Conservation (phyloP, 2,113 vertebrate species). For the Zingel zingel region DNA sequence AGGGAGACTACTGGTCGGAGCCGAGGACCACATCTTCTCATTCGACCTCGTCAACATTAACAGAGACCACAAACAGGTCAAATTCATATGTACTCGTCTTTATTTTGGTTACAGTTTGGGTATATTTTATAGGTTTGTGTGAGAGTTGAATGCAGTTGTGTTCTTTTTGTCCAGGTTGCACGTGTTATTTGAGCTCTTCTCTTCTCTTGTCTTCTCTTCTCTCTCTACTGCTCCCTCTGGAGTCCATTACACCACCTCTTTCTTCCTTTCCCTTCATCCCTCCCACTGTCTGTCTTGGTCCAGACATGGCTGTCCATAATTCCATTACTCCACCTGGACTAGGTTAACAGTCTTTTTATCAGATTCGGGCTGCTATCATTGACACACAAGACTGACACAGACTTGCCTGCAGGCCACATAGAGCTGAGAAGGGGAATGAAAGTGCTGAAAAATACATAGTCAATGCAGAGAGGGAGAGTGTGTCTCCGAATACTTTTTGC, state of each 20-base stretch:
- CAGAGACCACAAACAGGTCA: constrained; percentile 95
- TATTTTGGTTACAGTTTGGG: not conserved
- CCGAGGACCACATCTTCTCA: constrained; percentile 98
- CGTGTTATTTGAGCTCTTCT: constrained; percentile 12
- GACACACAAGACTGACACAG: constrained; percentile 60
- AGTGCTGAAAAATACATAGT: constrained; percentile 70
- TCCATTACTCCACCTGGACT: constrained; percentile 79
- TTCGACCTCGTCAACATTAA: constrained; percentile 96
- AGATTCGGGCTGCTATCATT: constrained; percentile 64
- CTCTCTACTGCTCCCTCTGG: constrained; percentile 55
- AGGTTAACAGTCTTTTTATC: constrained; percentile 79
- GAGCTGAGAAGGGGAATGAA: constrained; percentile 44
- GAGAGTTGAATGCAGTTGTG: not conserved
- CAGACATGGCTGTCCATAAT: constrained; percentile 73
- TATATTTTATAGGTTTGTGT: not conserved
- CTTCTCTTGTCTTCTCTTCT: constrained; percentile 23
- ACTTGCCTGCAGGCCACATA: constrained; percentile 66
- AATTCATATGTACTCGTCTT: not conserved
- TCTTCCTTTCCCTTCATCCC: constrained; percentile 49
- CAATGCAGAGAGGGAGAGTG: constrained; percentile 39
- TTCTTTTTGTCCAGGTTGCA: not conserved
- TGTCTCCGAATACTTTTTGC: constrained; percentile 45
- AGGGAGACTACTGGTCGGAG: constrained; percentile 93
- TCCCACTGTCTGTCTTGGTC: constrained; percentile 63
- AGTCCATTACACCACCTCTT: constrained; percentile 70